Evolutionary conservation across 2,797 vertebrate genomes (phyloP), one percentile per base, ranked within the genome.

Genomic region (Halcyon badia): DNA sequence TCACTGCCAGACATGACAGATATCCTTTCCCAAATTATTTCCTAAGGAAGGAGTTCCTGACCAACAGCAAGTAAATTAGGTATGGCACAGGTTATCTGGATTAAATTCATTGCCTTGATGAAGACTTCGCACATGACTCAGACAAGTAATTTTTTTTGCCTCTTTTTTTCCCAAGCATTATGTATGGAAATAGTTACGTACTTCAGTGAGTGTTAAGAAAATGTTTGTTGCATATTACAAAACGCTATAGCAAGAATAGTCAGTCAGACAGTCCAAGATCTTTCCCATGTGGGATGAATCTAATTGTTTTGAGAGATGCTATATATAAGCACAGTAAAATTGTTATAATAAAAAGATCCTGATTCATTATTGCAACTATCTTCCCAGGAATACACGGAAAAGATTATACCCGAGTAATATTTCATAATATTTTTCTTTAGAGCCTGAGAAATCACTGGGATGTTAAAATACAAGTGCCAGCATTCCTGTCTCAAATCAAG

Each of bases 361-460:
- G 75, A 87, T 73, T 93, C 48, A 76, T 96, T 90, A 79, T 26
- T 70, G 16, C 11, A 82, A 95, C 82, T 89, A 49, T 42, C 48
- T 94, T 94, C 37, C n/a, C 71, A 87, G 37, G 25, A 85, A 91
- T 80, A 83, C 33, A 78, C 30, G 60, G 68, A 25, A 94, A 89
- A 94, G 9, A 76, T 71, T 83, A 71, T n/a, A 77, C 20, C 9
- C 10, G 3, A 83, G 31, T 54, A 90, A 61, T 85, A 73, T 89
- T 89, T 94, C 41, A 89, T 9, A 44, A 42, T 57, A 52, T 41
- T 92, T 97, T 89, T 90, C 48, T 93, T 85, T 22, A 79, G 62
- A 93, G 90, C 25, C 71, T 62, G 39, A 85, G 83, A 89, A 92
- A 85, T 64, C 2, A 5, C 56, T 57, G 48, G 52, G 62, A 94